A percentile compares a stretch with the other conserved stretches of the same genome.
Evolutionary conservation across 2,888 invertebrate genomes (phyloP).

Genomic region (Athalia cordata): DNA sequence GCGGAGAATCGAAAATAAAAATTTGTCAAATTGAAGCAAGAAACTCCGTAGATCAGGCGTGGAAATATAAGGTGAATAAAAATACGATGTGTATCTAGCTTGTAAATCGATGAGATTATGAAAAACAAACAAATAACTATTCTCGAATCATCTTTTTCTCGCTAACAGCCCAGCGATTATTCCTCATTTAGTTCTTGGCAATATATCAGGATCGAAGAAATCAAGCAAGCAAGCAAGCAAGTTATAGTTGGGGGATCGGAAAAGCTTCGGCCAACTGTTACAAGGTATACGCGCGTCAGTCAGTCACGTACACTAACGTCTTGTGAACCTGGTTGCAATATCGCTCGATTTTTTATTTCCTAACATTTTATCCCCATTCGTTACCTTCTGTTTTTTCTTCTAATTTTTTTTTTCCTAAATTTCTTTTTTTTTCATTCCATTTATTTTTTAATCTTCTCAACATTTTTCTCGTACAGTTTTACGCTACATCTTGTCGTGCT

Average conservation of each 20-base stretch:
- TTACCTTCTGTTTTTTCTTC: not conserved
- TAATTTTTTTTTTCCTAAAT: not conserved
- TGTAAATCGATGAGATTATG: not conserved
- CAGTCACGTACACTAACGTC: constrained; percentile 57
- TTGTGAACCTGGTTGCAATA: constrained; percentile 27
- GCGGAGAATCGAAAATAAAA: too few species aligned
- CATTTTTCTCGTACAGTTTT: not conserved
- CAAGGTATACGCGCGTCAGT: constrained; percentile 30
- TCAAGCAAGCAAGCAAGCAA: not conserved
- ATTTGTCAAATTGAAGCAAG: too few species aligned
- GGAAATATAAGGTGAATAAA: too few species aligned
- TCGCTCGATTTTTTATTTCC: constrained; percentile 35
- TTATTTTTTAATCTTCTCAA: not conserved
- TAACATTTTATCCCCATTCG: not conserved
- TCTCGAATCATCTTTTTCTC: constrained; percentile 20
- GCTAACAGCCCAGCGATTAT: constrained; percentile 54
- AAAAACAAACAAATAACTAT: not conserved
- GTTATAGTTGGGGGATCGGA: not conserved
- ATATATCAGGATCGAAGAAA: constrained; percentile 58
- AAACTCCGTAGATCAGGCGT: too few species aligned
- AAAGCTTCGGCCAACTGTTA: constrained; percentile 50
- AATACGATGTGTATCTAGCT: too few species aligned
- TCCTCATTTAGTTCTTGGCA: constrained; percentile 59
- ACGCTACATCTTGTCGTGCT: not conserved
- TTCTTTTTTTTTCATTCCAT: not conserved